Conservation (phyloP, 2,888 invertebrate species). For the Julus scandinavius region DNA sequence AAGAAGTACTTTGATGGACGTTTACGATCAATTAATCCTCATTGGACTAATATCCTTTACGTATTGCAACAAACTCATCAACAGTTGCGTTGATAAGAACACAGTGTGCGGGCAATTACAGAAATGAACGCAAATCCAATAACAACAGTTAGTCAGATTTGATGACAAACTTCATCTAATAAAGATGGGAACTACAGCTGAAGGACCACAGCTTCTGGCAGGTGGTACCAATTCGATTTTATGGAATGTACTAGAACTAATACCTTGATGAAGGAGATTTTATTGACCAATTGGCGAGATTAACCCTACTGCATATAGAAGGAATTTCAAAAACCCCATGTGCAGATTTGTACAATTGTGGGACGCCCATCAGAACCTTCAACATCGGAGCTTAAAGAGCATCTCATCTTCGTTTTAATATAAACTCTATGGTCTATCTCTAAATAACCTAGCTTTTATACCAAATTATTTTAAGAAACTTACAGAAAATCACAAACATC, state of each 20-base stretch:
- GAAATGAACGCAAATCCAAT: constrained; percentile 23
- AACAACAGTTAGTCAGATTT: constrained; percentile 31
- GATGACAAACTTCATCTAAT: constrained; percentile 25
- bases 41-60: constrained; percentile 17
- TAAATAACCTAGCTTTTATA: not conserved
- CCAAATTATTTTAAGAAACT: not conserved
- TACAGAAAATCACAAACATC: not conserved
- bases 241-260: not conserved
- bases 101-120: not conserved
- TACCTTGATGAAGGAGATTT: not conserved
- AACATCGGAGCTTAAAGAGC: not conserved
- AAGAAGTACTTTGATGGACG: constrained; percentile 35
- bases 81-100: constrained; percentile 2
- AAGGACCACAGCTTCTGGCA: not conserved
- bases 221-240: not conserved
- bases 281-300: not conserved
- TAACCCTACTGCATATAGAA: not conserved
- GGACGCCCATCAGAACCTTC: too few relatives aligned
- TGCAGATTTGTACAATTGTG: too few relatives aligned
- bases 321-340: too few relatives aligned
- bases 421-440: too few relatives aligned
- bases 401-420: not conserved
- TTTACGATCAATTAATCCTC: constrained; percentile 39
- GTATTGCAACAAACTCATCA: constrained; percentile 29
- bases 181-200: not conserved